phyloP scores from a whole-genome alignment of 2,113 vertebrate genomes.

The Campylomormyrus tamandua region DNA sequence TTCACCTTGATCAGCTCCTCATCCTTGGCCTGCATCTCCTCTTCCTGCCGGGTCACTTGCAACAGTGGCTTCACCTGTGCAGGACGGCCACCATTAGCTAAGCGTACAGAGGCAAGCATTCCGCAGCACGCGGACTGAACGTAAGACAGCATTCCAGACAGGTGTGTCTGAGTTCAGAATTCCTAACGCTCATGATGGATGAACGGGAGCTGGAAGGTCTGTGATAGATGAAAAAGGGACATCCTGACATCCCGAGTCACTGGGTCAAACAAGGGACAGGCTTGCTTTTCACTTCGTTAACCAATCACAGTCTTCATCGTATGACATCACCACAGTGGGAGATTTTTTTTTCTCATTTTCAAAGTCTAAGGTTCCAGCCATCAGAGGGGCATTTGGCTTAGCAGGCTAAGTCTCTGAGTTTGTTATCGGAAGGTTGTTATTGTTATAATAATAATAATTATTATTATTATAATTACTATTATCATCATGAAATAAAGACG shows the following conservation, averaged over 20 bases:
- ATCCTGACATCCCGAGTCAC: neutral
- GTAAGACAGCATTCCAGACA: neutral
- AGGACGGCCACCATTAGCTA: neutral
- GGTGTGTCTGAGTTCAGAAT: neutral
- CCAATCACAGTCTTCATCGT: neutral
- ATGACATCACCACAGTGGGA: neutral
- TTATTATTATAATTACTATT: neutral
- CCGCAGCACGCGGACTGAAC: neutral
- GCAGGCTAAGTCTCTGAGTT: neutral
- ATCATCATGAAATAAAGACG: neutral
- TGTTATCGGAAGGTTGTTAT: neutral
- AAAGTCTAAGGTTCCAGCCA: neutral
- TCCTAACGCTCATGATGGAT: neutral
- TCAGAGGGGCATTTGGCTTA: neutral
- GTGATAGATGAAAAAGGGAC: neutral
- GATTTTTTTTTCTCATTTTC: neutral
- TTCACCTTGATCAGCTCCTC: slow-evolving; percentile 75
- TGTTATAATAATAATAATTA: no score
- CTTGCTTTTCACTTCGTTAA: neutral
- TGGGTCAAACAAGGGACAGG: neutral
- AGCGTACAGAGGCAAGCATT: neutral
- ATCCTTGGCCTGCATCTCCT: slow-evolving; percentile 75
- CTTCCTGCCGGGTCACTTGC: slow-evolving; percentile 74
- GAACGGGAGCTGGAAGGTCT: neutral
- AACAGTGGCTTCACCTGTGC: slow-evolving; percentile 64